Evolutionary conservation across 2,888 invertebrate genomes (phyloP).

Genomic region (Tubulanus polymorphus): DNA sequence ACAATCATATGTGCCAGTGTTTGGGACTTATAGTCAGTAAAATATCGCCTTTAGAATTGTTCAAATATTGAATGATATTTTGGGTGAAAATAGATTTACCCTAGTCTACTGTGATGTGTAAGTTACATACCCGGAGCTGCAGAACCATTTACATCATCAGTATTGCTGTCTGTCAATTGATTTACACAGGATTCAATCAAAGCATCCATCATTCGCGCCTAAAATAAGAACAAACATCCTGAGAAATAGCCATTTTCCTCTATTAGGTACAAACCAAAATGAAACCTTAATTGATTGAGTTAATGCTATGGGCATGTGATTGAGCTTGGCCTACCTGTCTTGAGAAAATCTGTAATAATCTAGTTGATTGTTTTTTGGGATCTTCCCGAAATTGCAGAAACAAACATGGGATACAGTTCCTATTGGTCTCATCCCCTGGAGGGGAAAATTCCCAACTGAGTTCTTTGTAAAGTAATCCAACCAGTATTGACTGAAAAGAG

Average conservation of each 20-base stretch:
- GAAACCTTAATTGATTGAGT: no score
- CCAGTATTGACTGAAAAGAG: neutral
- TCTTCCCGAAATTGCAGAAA: conserved; percentile 74
- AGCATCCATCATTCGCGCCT: conserved; percentile 49
- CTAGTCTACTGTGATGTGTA: no score
- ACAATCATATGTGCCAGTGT: no score
- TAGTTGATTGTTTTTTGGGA: conserved; percentile 71
- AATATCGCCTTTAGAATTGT: no score
- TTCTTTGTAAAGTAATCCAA: conserved; percentile 58
- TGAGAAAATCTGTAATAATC: conserved; percentile 68
- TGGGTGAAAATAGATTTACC: no score
- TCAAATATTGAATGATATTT: no score
- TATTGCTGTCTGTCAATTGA: neutral
- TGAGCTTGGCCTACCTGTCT: conserved; percentile 58
- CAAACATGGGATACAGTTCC: conserved; percentile 83
- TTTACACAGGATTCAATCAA: conserved; percentile 40
- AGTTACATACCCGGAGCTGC: no score
- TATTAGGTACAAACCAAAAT: no score
- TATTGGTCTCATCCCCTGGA: conserved; percentile 73
- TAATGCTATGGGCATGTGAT: neutral
- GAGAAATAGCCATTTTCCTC: no score
- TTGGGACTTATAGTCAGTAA: no score
- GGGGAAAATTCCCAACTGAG: conserved; percentile 90
- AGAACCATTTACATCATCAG: neutral
- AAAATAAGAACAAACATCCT: conserved; percentile 9